phyloP scores from a whole-genome alignment of 2,113 vertebrate species.

The Poeciliopsis retropinna region DNA sequence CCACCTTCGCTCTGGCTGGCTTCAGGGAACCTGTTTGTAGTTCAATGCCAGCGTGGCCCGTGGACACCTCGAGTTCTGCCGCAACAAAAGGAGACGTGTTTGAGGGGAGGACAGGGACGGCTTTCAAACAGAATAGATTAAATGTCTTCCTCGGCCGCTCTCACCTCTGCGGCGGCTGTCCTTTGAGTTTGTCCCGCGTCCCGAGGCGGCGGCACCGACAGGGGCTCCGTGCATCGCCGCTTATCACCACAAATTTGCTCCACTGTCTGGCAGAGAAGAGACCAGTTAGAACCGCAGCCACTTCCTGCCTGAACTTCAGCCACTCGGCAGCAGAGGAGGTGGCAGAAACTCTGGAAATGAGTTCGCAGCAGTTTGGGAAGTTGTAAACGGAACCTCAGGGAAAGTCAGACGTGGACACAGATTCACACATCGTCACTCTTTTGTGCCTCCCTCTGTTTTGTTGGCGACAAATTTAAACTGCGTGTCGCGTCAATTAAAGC shows the following conservation, averaged over 20 bases:
- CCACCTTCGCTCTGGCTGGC: slow-evolving; percentile 42
- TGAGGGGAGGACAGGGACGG: slow-evolving; percentile 30
- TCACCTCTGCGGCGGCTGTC: slow-evolving; percentile 39
- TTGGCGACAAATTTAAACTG: no score
- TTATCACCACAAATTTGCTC: slow-evolving; percentile 40
- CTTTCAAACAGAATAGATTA: slow-evolving; percentile 66
- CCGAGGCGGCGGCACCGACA: slow-evolving; percentile 39
- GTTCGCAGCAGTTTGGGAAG: background rate
- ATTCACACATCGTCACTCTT: no score
- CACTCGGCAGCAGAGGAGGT: background rate
- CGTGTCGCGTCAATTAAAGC: no score
- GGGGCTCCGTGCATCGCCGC: slow-evolving; percentile 38
- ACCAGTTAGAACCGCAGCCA: background rate
- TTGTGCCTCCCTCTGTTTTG: no score
- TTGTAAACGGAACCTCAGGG: background rate
- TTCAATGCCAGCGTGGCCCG: slow-evolving; percentile 53
- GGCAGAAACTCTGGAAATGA: background rate
- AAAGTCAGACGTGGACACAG: no score
- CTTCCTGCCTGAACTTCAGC: slow-evolving; percentile 5
- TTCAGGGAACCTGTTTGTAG: slow-evolving; percentile 60
- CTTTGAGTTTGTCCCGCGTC: slow-evolving; percentile 49
- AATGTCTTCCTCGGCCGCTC: slow-evolving; percentile 47
- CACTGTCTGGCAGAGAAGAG: slow-evolving; percentile 18
- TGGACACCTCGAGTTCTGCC: slow-evolving; percentile 44
- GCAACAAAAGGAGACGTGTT: slow-evolving; percentile 54